Evolutionary conservation across 2,888 invertebrate genomes (phyloP), one percentile per base, ranked within the genome.

Genomic region (Drosophila barbarae): DNA sequence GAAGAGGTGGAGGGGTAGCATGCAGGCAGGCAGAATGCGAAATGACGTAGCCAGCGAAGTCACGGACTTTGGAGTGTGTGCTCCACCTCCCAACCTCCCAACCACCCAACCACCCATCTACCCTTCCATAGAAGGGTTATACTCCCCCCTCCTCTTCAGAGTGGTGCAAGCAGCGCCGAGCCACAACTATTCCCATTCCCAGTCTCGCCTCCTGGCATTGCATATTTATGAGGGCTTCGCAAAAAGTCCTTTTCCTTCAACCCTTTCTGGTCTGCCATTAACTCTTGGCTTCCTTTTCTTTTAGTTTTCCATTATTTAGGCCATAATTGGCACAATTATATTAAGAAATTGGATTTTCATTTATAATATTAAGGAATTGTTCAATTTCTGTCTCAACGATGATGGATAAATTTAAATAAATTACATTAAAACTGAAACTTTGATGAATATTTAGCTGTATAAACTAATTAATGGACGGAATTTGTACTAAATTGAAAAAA

Each of bases 1-100:
- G 30, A 5, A 15, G 38, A 13, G 1, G 18, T 5, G 26, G 39
- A 9, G 9, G 30, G 2, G 7, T 5, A 13, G 39, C 1, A 10
- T 10, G 38, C 38, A 38, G 13, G 42, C 23, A 18, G 32, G 21
- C 49, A n/a, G 32, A 47, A 53, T 53, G 50, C 46, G 47, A 30
- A 68, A 68, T 52, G 44, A 26, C 39, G 56, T 54, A 52, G 67
- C 65, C 39, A 30, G 50, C 69, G 65, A 69, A 78, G 80, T 79
- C 83, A 79, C 75, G 77, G 77, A 77, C 77, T 68, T 50, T 81
- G 57, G 57, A 82, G 56, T 69, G 73, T 74, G 73, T 74, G 73
- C 77, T 70, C 13, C 18, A n/a, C 4, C 4, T 6, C 21, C 18
- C 18, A n/a, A 12, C 18, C 18, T 18, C 36, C 36, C 15, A 36